These are phyloP conservation scores for Rhinichthys klamathensis DNA, from an alignment of 2,113 vertebrate species.

Conservation along the genomic window DNA sequence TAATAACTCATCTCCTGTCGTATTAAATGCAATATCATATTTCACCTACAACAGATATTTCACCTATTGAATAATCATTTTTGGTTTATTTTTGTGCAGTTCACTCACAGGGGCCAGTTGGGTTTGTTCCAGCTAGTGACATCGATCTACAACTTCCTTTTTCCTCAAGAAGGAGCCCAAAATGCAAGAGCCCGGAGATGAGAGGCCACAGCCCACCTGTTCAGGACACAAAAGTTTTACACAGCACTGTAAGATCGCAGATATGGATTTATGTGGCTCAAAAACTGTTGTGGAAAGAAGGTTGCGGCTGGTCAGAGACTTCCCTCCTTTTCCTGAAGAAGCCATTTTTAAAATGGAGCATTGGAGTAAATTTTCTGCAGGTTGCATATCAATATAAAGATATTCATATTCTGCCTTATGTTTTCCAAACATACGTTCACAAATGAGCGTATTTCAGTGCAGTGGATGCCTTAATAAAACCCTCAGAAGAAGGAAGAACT, in stretches of 20 bases:
- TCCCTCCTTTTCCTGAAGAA: constrained; percentile 36
- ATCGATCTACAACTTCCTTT: constrained; percentile 49
- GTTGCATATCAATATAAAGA: background rate
- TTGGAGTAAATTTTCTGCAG: background rate
- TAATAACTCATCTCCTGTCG: background rate
- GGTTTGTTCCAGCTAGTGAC: constrained; percentile 45
- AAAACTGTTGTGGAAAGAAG: constrained; percentile 6
- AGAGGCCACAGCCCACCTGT: background rate
- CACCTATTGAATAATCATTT: background rate
- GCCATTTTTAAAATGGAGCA: constrained; percentile 44
- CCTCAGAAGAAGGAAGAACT: constrained; percentile 4
- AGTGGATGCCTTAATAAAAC: constrained; percentile 48
- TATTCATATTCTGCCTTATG: constrained; percentile 22
- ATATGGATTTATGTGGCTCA: constrained; percentile 31
- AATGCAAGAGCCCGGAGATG: constrained; percentile 39
- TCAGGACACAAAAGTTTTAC: constrained; percentile 11
- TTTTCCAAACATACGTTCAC: background rate
- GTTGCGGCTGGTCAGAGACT: constrained; percentile 44
- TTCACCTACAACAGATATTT: background rate
- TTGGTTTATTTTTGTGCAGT: constrained; percentile 24
- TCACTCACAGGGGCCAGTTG: constrained; percentile 25
- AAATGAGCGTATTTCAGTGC: background rate
- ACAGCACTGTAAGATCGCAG: background rate
- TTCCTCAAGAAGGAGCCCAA: constrained; percentile 38
- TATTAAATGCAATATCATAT: background rate